phyloP scores from a whole-genome alignment of 2,113 vertebrate genomes.

The Laticauda laticaudata region DNA sequence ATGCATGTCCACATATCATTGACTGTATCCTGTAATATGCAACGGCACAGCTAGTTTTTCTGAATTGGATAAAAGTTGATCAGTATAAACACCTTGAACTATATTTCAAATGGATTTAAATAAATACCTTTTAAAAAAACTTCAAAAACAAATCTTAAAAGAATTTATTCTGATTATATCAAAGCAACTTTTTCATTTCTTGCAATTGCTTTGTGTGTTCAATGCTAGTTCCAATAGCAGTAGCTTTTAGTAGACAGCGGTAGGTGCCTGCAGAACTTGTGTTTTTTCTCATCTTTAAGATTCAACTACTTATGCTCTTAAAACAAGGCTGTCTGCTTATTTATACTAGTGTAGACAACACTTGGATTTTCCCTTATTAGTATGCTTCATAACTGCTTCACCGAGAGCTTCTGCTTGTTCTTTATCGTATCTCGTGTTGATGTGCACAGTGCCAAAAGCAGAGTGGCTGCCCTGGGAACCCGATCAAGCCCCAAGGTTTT shows the following conservation, averaged over 20 bases:
- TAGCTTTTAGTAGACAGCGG: constrained; percentile 99
- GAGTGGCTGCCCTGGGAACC: constrained; percentile 75
- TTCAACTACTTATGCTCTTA: constrained; percentile 94
- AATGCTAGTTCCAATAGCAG: constrained; percentile 99
- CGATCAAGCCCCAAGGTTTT: constrained; percentile 66
- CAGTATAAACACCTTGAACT: constrained; percentile 99
- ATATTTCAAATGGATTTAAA: constrained; percentile 92
- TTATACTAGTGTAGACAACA: constrained; percentile 91
- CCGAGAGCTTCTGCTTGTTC: constrained; percentile 99
- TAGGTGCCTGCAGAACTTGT: constrained; percentile 98
- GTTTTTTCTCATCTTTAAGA: constrained; percentile 96
- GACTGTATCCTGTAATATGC: constrained; percentile 99
- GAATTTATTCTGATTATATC: constrained; percentile 99
- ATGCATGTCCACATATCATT: constrained; percentile 99
- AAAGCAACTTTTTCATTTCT: constrained; percentile 99
- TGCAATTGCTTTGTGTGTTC: constrained; percentile 99
- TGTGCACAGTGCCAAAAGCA: constrained; percentile 98
- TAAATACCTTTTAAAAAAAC: constrained; percentile 95
- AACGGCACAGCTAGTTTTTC: constrained; percentile 99
- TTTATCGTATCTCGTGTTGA: constrained; percentile 99
- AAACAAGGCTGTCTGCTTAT: constrained; percentile 91
- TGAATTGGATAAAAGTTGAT: constrained; percentile 98
- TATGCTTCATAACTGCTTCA: constrained; percentile 98
- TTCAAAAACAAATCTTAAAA: constrained; percentile 94
- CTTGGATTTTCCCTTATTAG: constrained; percentile 95